Percentiles rank a stretch among this genome's conserved stretches.
These are phyloP conservation scores for Scaptomyza hsui DNA, from an alignment of 1,140 invertebrate species.

Conservation along the genomic window DNA sequence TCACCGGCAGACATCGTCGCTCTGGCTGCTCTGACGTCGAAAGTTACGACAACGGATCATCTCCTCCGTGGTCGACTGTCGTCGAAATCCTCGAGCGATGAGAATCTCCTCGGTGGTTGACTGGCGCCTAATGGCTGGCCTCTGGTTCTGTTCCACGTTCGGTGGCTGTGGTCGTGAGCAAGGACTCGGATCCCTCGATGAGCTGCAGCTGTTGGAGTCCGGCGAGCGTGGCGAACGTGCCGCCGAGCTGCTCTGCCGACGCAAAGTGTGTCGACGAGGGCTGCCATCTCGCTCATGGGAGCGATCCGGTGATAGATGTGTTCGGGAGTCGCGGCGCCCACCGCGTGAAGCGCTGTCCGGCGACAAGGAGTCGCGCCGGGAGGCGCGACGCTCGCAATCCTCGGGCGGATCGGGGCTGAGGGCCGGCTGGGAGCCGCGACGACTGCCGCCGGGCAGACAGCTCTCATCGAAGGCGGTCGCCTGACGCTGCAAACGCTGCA, in stretches of 20 bases:
- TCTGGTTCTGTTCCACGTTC: constrained; percentile 84
- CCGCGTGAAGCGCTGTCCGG: constrained; percentile 92
- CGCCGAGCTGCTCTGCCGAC: constrained; percentile 92
- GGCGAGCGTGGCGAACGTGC: constrained; percentile 87
- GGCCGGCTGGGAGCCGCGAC: constrained; percentile 91
- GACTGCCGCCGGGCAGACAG: constrained; percentile 87
- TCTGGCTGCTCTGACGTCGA: constrained; percentile 91
- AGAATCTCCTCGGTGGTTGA: constrained; percentile 96
- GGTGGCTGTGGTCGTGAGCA: constrained; percentile 86
- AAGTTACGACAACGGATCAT: constrained; percentile 96
- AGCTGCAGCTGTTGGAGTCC: constrained; percentile 90
- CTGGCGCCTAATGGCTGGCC: constrained; percentile 91
- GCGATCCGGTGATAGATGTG: constrained; percentile 91
- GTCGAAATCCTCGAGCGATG: constrained; percentile 93
- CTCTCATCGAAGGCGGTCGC: constrained; percentile 95
- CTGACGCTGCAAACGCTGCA: constrained; percentile 91
- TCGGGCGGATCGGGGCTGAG: constrained; percentile 89
- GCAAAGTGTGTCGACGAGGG: constrained; percentile 87
- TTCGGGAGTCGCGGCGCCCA: constrained; percentile 89
- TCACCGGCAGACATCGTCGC: constrained; percentile 89
- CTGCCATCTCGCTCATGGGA: constrained; percentile 88
- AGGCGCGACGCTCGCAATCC: constrained; percentile 87
- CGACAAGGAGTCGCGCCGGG: constrained; percentile 92
- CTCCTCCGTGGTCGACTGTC: constrained; percentile 95
- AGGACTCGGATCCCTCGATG: constrained; percentile 89